A percentile compares a stretch with the other conserved stretches of the same genome.
Evolutionary conservation across 2,888 invertebrate species (phyloP).

Genomic region (Monopis laevigella): DNA sequence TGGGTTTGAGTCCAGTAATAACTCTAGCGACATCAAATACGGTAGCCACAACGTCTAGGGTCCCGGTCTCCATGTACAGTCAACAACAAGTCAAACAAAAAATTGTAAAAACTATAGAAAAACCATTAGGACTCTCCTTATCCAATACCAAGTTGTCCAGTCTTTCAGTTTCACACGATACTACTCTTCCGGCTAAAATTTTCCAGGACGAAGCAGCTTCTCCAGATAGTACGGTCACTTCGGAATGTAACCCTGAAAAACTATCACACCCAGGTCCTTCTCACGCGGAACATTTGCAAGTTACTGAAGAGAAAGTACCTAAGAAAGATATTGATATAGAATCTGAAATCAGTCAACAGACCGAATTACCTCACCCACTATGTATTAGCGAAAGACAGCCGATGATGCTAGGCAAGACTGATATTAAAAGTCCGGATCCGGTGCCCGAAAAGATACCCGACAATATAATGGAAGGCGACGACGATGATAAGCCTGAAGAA

Average conservation of each 20-base stretch:
- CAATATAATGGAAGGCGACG: constrained; percentile 57
- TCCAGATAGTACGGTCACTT: constrained; percentile 57
- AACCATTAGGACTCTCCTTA: constrained; percentile 58
- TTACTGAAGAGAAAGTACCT: constrained; percentile 30
- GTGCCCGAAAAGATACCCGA: constrained; percentile 63
- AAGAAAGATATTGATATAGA: constrained; percentile 57
- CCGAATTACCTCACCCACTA: constrained; percentile 52
- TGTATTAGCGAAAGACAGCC: constrained; percentile 49
- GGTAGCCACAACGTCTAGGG: constrained; percentile 34
- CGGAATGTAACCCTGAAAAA: constrained; percentile 33
- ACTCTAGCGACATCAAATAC: constrained; percentile 44
- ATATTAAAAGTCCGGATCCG: constrained; percentile 59
- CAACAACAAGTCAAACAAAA: constrained; percentile 62
- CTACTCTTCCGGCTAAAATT: constrained; percentile 71
- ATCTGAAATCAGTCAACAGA: constrained; percentile 58
- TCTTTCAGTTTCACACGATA: constrained; percentile 66
- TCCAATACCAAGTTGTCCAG: constrained; percentile 65
- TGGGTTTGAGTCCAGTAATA: constrained; percentile 47
- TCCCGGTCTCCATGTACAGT: constrained; percentile 51
- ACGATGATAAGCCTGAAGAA: constrained; percentile 57
- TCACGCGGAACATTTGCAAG: constrained; percentile 20
- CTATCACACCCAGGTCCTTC: constrained; percentile 28
- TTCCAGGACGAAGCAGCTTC: constrained; percentile 74
- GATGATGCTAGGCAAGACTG: constrained; percentile 50
- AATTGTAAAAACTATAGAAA: constrained; percentile 59